Base-by-base conservation (phyloP, 2,797 vertebrate genomes). In the Steatocranus sp. region DNA sequence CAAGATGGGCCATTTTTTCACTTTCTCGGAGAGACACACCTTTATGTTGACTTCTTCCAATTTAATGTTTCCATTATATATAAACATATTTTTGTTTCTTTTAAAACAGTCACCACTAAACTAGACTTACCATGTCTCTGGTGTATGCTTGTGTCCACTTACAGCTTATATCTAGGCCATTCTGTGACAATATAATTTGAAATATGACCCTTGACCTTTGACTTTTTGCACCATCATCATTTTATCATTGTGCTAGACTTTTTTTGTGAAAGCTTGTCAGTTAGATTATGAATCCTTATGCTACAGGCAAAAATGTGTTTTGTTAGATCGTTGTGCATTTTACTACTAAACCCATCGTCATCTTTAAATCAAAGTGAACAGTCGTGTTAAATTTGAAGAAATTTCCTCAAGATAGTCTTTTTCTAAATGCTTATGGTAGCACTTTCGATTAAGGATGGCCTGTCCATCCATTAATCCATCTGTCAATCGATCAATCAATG, bases 391-490 rank as follows among this genome's bases (percentile, higher is more conserved):
- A 48, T 48, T 27, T n/a, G 68, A n/a, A n/a, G 43, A 73, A 12
- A 73, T 48, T 48, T 73, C 1, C 11, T 1, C 7, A 48, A 73
- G 4, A 12, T 36, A 61, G 32, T n/a, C 32, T 61, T 61, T 56
- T 61, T 61, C 32, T 61, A 36, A 36, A 61, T 61, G 56, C 56
- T 61, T 34, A 61, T 36, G 18, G 56, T 61, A 36, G 18, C 4
- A 20, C 56, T 61, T 61, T n/a, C 6, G 3, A n/a, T 61, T 36
- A 20, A 61, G 56, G 32, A 61, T n/a, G 56, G 56, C 34, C 30
- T 18, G 3, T 58, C 15, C 15, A 0, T 61, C 17, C 56, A 61
- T 8, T 34, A n/a, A 34, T 34, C 30, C 0, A n/a, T 61, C 17
- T 8, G 1, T 34, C 56, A n/a, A 8, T 34, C 8, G 15, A 56